Evolutionary conservation across 35 echinoderm and acorn worm species (phyloP), one percentile per base, ranked within the genome.

Genomic region (Stichopus chloronotus): DNA sequence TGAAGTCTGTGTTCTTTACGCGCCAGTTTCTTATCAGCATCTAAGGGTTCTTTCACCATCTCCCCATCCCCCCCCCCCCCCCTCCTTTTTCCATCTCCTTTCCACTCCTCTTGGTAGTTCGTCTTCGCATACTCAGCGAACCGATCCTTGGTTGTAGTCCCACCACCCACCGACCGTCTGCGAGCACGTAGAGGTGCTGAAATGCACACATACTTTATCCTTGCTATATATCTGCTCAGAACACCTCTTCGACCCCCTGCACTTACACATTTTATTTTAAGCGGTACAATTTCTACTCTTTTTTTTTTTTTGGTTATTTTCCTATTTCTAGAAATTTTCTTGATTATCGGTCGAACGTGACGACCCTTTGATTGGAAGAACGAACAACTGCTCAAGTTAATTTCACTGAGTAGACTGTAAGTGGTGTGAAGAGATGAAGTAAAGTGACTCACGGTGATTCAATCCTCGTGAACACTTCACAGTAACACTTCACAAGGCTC

Each of bases 371-470:
- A 74, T 20, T 74, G 13, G 22, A 74, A 14, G 30, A 74, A n/a
- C 19, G 30, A 43, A 65, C 11, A 65, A 65, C 13, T 11, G 19
- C 19, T 20, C 8, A 74, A 74, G 69, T n/a, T 74, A 74, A 74
- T 74, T 74, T 74, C 69, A 74, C 69, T 16, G 69, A 74, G 69
- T 74, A 74, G 69, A 74, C 19, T 20, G 19, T 19, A 74, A 74
- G 69, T 74, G 69, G 6, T 74, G 30, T 43, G 69, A 74, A 7
- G 69, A 74, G 69, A n/a, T 53, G 54, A 55, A 83, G 17, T 53
- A 43, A 83, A 57, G 20, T 55, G 52, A 83, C 80, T 83, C 80
- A 83, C 14, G 16, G 56, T 83, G 80, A 83, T 83, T 83, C 80
- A 83, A 57, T 83, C 52, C 69, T 20, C 69, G 69, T 7, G 6